Evolutionary conservation across 2,113 vertebrate species (phyloP).

Genomic region (Rhizomys pruinosus): DNA sequence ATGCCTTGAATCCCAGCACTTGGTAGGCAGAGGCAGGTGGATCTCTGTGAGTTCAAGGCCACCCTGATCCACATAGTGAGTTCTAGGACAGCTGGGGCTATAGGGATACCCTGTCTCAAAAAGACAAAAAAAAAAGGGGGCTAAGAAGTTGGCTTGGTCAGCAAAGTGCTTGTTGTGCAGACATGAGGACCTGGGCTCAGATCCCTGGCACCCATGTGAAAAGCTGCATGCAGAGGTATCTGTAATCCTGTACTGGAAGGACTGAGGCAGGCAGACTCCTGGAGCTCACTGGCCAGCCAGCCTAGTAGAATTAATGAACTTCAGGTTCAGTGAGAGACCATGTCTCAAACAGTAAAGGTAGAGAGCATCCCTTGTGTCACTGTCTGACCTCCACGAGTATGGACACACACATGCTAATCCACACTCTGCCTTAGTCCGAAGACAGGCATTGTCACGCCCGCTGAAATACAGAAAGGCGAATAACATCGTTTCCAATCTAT

Average conservation of each 20-base stretch:
- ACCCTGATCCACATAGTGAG: too few species aligned
- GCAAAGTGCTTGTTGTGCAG: background rate
- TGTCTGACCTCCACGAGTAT: background rate
- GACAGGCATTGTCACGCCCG: background rate
- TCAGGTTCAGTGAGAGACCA: background rate
- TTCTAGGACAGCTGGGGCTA: too few species aligned
- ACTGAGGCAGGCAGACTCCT: background rate
- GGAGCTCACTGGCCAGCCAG: background rate
- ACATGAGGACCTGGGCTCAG: background rate
- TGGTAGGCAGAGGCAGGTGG: too few species aligned
- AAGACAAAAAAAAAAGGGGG: too few species aligned
- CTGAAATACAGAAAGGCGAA: background rate
- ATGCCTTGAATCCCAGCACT: too few species aligned
- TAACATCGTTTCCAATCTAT: too few species aligned
- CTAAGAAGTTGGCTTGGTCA: background rate
- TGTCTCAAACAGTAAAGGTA: background rate
- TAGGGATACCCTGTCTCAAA: too few species aligned
- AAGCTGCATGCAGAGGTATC: too few species aligned
- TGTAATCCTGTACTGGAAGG: background rate
- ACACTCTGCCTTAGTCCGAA: background rate
- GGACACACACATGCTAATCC: background rate
- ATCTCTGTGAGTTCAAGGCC: too few species aligned
- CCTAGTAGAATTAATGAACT: background rate
- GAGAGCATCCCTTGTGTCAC: background rate
- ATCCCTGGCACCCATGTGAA: background rate